A percentile compares a stretch with the other conserved stretches of the same genome.
Evolutionary conservation across 2,113 vertebrate genomes (phyloP).

Genomic region (Sphaerodactylus townsendi): DNA sequence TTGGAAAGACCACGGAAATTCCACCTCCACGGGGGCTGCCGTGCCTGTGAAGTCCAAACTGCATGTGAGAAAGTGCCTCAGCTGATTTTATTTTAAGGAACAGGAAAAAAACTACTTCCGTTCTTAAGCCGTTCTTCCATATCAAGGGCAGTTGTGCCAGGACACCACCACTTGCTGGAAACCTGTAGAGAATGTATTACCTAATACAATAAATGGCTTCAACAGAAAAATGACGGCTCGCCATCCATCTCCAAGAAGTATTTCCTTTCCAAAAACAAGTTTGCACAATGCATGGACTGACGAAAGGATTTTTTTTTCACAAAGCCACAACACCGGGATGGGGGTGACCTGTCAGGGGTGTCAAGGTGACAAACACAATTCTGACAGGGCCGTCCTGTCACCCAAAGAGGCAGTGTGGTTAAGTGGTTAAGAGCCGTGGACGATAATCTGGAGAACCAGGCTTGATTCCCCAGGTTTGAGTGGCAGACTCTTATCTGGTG

Average conservation of each 20-base stretch:
- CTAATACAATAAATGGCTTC: constrained; percentile 60
- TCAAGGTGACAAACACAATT: no score
- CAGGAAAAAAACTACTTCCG: not conserved
- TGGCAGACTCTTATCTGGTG: no score
- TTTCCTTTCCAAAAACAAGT: not conserved
- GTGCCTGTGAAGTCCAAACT: constrained; percentile 15
- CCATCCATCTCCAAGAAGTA: not conserved
- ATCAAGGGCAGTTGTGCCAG: constrained; percentile 44
- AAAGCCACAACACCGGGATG: no score
- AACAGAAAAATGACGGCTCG: not conserved
- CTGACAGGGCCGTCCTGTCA: no score
- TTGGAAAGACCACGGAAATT: fast-evolving
- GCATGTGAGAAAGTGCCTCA: constrained; percentile 72
- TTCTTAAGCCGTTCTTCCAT: constrained; percentile 32
- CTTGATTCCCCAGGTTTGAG: no score
- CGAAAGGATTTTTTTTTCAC: no score
- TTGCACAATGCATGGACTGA: not conserved
- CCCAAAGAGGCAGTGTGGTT: no score
- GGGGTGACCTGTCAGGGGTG: no score
- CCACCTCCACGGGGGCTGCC: constrained; percentile 1
- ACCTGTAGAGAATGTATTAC: constrained; percentile 52
- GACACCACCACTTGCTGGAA: constrained; percentile 22
- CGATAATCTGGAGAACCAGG: no score
- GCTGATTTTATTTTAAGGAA: constrained; percentile 44
- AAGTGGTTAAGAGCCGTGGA: no score